Evolutionary conservation across 2,113 vertebrate species (phyloP).

Genomic region (Rhegmatorhina hoffmannsi): DNA sequence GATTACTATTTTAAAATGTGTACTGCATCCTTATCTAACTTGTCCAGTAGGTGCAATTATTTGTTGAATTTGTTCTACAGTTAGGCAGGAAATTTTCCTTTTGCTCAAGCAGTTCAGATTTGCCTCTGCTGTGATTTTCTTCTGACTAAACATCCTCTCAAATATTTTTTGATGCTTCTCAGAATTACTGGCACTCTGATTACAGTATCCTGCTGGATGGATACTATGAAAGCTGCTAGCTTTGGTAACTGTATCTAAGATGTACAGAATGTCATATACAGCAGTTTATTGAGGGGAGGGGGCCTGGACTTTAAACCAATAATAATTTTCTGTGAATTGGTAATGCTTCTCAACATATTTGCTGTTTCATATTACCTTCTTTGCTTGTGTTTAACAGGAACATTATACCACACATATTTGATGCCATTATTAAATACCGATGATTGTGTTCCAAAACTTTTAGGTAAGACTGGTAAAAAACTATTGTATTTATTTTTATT

Average conservation of each 20-base stretch:
- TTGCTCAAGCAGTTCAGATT: slow-evolving; percentile 22
- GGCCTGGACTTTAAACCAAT: background rate
- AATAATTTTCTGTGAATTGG: background rate
- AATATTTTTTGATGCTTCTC: slow-evolving; percentile 40
- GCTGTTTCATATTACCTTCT: background rate
- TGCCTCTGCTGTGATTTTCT: slow-evolving; percentile 53
- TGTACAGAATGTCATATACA: slow-evolving; percentile 22
- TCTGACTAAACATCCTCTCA: slow-evolving; percentile 49
- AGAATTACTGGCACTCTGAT: slow-evolving; percentile 38
- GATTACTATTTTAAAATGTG: slow-evolving; percentile 50
- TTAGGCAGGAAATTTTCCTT: slow-evolving; percentile 55
- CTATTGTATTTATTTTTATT: background rate
- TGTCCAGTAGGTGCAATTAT: slow-evolving; percentile 57
- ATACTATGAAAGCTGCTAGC: slow-evolving; percentile 25
- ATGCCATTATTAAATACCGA: background rate
- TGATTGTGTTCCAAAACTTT: background rate
- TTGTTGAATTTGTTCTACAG: slow-evolving; percentile 63
- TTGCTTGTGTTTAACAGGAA: background rate
- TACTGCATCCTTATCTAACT: slow-evolving; percentile 58
- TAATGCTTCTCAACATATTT: background rate
- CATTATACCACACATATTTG: background rate
- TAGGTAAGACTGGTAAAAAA: background rate
- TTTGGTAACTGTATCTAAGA: background rate
- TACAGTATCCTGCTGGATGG: slow-evolving; percentile 38
- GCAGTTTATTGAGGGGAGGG: background rate